These are phyloP conservation scores for Tolypeutes matacus DNA, from an alignment of 2,797 vertebrate species.

Conservation along the genomic window DNA sequence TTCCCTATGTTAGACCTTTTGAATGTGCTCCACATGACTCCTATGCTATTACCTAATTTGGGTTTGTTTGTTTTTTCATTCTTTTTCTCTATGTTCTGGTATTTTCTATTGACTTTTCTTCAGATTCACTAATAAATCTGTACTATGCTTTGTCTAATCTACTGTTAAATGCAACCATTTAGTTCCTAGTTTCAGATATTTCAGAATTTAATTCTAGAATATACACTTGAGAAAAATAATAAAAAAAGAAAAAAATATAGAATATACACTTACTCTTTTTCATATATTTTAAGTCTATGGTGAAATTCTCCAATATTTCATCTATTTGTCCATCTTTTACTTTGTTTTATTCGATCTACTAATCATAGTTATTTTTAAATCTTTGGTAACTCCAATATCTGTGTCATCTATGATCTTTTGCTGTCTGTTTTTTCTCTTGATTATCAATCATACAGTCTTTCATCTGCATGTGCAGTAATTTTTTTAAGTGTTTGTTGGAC, in stretches of 20 bases:
- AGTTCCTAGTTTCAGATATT: slow-evolving; percentile 21
- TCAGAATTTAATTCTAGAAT: slow-evolving; percentile 15
- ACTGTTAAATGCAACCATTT: neutral
- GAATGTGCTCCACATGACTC: neutral
- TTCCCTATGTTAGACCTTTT: neutral
- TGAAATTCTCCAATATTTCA: slow-evolving; percentile 28
- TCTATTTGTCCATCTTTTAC: neutral
- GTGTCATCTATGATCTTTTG: too few relatives aligned
- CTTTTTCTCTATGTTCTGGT: slow-evolving; percentile 38
- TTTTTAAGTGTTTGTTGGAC: too few relatives aligned
- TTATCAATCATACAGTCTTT: neutral
- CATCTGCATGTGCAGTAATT: too few relatives aligned
- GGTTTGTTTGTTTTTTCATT: neutral
- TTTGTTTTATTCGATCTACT: slow-evolving; percentile 5
- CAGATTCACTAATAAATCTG: neutral
- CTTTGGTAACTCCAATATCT: too few relatives aligned
- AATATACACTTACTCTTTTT: slow-evolving; percentile 20
- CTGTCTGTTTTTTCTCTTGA: too few relatives aligned
- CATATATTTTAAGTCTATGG: slow-evolving; percentile 31
- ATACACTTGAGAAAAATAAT: too few relatives aligned
- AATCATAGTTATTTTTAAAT: slow-evolving; percentile 7
- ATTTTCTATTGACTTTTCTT: slow-evolving; percentile 43
- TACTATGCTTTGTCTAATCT: slow-evolving; percentile 3
- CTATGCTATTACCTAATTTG: neutral
- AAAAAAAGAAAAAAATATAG: too few relatives aligned